Base-by-base conservation (phyloP, 2,113 vertebrate genomes). In the Oreochromis niloticus region DNA sequence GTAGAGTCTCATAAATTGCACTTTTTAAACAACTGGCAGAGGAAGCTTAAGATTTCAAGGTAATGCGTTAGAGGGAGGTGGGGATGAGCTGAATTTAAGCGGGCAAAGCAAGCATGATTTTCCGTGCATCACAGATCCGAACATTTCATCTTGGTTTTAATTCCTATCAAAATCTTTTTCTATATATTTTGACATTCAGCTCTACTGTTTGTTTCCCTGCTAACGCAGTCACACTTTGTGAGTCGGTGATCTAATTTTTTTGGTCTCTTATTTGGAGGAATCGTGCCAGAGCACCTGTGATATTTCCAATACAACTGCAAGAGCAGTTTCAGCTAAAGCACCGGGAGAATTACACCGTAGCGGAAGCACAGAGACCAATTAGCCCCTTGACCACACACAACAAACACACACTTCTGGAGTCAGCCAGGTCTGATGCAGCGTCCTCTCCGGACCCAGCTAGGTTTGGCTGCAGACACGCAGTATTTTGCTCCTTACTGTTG, bases 381-480 rank as follows among this genome's bases (percentile, higher is more conserved):
- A 78, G 71, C 71, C 71, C 71, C 46, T 50, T 78, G 71, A 50
- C 71, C 71, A 78, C 71, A 78, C 43, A 78, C 71, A 78, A 78
- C 71, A 78, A 52, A 57, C 80, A 81, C 27, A 88, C 27, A 43
- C 30, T 78, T 48, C 82, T 78, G 80, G 27, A 55, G 30, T n/a
- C 32, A 19, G 34, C 61, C 81, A 36, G 82, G 75, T 78, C 81
- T 83, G 87, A 24, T 84, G 61, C 66, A 55, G 30, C 8, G 3
- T 68, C 32, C 87, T 88, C 22, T 36, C 50, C 39, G 68, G 81
- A 89, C 73, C 30, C 68, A 75, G 48, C 89, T 54, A 61, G 80
- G 52, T 68, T 73, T 90, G 92, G 89, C 88, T 71, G 43, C 84
- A 84, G 63, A 85, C 81, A 50, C 14, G 48, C 78, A 82, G 46